phyloP scores from a whole-genome alignment of 1,140 invertebrate species.

The Drosophila virilis region DNA sequence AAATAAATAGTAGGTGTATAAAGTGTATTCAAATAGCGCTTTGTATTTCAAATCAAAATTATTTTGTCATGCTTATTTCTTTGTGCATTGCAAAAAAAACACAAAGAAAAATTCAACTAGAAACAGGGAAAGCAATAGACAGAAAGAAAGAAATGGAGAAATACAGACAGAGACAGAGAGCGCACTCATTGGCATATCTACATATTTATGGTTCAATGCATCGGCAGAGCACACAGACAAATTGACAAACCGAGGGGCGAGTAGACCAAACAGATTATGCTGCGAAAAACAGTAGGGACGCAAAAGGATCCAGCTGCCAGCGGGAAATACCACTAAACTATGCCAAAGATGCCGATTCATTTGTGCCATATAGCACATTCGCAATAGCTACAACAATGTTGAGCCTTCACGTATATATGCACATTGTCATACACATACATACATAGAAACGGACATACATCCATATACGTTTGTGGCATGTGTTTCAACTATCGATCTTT shows the following conservation, averaged over 20 bases:
- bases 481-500: constrained; percentile 64
- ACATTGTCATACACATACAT: constrained; percentile 42
- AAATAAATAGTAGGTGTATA: too few relatives aligned
- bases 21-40: too few relatives aligned
- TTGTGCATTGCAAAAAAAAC: not conserved
- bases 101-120: constrained; percentile 11
- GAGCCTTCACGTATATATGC: constrained; percentile 4
- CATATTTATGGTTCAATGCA: constrained; percentile 81
- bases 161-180: constrained; percentile 4
- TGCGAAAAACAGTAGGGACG: constrained; percentile 46
- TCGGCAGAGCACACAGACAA: constrained; percentile 38
- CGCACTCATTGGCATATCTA: constrained; percentile 70
- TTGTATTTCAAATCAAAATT: constrained; percentile 1
- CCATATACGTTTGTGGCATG: constrained; percentile 11
- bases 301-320: constrained; percentile 22
- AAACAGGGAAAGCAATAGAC: not conserved
- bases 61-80: not conserved
- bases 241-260: constrained; percentile 1
- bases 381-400: constrained; percentile 29
- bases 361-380: constrained; percentile 66
- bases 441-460: constrained; percentile 2
- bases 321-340: constrained; percentile 49
- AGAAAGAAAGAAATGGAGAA: not conserved
- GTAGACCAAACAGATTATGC: constrained; percentile 66
- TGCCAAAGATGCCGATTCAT: constrained; percentile 77